A percentile compares a stretch with the other conserved stretches of the same genome.
Evolutionary conservation across 2,797 vertebrate genomes (phyloP).

Genomic region (Pitangus sulphuratus): DNA sequence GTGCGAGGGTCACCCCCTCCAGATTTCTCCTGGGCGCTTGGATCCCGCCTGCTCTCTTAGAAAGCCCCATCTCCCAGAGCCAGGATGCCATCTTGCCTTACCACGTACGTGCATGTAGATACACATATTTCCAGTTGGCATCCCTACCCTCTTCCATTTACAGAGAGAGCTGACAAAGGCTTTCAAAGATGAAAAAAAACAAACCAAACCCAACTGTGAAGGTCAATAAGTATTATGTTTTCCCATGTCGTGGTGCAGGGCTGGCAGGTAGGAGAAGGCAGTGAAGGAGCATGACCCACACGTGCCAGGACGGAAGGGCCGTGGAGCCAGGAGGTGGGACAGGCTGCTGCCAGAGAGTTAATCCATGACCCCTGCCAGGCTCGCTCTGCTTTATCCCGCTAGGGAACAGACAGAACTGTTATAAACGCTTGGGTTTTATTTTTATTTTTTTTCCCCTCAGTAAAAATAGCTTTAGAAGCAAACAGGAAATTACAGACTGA

Average conservation of each 20-base stretch:
- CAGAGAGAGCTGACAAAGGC: not conserved
- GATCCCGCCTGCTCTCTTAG: not conserved
- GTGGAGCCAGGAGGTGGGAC: not conserved
- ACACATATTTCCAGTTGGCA: not conserved
- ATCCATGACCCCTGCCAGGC: not conserved
- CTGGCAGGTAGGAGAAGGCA: accelerated
- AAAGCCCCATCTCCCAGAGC: not conserved
- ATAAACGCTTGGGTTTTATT: not conserved
- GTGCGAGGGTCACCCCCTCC: not conserved
- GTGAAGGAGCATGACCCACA: not conserved
- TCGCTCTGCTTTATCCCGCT: not conserved
- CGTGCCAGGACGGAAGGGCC: not conserved
- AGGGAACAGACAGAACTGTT: not conserved
- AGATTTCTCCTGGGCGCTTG: not conserved
- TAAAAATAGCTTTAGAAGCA: not conserved
- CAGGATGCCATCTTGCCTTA: not conserved
- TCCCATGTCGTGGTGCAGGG: accelerated
- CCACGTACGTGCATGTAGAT: accelerated
- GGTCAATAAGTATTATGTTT: not conserved
- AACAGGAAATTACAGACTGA: not conserved
- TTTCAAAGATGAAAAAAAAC: not conserved
- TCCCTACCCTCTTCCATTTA: not conserved
- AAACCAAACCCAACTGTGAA: not conserved
- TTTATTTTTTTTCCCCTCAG: not conserved
- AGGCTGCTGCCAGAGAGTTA: accelerated